A percentile compares a stretch with the other conserved stretches of the same genome.
phyloP scores from a whole-genome alignment of 2,888 invertebrate species.

The Rhagophthalmus giganteus region DNA sequence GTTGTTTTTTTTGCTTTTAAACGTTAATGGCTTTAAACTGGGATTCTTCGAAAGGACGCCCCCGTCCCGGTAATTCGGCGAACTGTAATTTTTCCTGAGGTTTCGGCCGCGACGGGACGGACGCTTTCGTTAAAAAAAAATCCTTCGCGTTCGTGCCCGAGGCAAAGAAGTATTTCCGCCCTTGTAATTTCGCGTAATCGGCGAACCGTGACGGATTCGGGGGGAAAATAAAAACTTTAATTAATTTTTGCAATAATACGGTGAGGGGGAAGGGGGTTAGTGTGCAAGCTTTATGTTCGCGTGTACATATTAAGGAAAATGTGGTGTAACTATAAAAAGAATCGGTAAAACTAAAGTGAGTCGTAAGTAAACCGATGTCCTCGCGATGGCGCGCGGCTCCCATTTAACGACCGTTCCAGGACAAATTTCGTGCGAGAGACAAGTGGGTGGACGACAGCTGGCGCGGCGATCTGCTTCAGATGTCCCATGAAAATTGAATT shows the following conservation, averaged over 20 bases:
- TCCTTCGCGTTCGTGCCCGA: too few species aligned
- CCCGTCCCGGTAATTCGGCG: constrained; percentile 13
- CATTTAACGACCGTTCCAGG: constrained; percentile 36
- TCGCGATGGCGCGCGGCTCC: constrained; percentile 34
- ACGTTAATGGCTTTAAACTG: constrained; percentile 23
- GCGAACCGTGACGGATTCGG: neutral
- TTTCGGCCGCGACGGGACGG: too few species aligned
- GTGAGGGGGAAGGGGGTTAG: neutral
- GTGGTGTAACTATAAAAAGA: neutral
- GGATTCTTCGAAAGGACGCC: constrained; percentile 17
- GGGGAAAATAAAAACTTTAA: neutral
- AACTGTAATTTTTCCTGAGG: constrained; percentile 14
- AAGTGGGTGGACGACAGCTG: constrained; percentile 31
- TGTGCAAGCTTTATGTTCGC: too few species aligned
- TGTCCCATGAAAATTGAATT: constrained; percentile 37
- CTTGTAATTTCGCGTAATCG: neutral
- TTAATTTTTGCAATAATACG: too few species aligned
- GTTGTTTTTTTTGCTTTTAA: constrained; percentile 21
- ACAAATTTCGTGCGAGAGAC: constrained; percentile 30
- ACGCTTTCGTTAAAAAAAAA: too few species aligned
- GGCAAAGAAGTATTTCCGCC: too few species aligned
- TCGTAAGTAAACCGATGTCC: constrained; percentile 31
- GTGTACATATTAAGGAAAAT: neutral
- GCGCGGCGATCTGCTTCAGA: constrained; percentile 33
- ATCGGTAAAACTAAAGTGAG: neutral